Evolutionary conservation across 2,888 invertebrate genomes (phyloP).

Genomic region (Acanthosepion pharaonis): DNA sequence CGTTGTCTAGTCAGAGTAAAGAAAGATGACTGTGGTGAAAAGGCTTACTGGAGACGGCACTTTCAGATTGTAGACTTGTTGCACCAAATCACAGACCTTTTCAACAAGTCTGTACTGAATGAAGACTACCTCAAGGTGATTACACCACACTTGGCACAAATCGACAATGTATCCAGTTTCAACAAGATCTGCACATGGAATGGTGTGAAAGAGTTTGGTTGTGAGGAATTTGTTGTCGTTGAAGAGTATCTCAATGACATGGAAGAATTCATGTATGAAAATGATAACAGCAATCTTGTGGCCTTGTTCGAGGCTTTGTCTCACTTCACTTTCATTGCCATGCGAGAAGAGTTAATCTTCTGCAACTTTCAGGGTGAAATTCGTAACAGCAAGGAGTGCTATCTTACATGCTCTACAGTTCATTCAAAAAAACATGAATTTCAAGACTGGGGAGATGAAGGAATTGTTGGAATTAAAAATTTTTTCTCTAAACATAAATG

Average conservation of each 20-base stretch:
- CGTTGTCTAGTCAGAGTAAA: slow-evolving; percentile 42
- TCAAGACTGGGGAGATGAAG: slow-evolving; percentile 24
- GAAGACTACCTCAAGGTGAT: slow-evolving; percentile 34
- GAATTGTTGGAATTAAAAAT: background rate
- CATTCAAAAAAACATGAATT: background rate
- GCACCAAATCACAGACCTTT: slow-evolving; percentile 35
- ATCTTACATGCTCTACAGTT: background rate
- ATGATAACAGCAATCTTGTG: background rate
- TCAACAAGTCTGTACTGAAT: slow-evolving; percentile 36
- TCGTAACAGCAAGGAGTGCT: background rate
- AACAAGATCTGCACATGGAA: slow-evolving; percentile 24
- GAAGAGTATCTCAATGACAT: slow-evolving; percentile 24
- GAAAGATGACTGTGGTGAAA: slow-evolving; percentile 38
- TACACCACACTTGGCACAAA: slow-evolving; percentile 21
- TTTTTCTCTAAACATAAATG: slow-evolving; percentile 16
- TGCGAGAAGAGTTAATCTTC: background rate
- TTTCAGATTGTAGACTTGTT: background rate
- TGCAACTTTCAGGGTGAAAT: background rate
- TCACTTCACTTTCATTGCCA: background rate
- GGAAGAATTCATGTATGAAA: background rate
- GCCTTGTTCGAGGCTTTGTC: slow-evolving; percentile 34
- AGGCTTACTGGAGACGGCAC: slow-evolving; percentile 1
- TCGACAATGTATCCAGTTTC: slow-evolving; percentile 36
- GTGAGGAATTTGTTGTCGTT: slow-evolving; percentile 36
- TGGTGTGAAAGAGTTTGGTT: slow-evolving; percentile 34